A percentile compares a stretch with the other conserved stretches of the same genome.
Conservation (phyloP, 2,888 invertebrate genomes). For the Plagiodera versicolora region DNA sequence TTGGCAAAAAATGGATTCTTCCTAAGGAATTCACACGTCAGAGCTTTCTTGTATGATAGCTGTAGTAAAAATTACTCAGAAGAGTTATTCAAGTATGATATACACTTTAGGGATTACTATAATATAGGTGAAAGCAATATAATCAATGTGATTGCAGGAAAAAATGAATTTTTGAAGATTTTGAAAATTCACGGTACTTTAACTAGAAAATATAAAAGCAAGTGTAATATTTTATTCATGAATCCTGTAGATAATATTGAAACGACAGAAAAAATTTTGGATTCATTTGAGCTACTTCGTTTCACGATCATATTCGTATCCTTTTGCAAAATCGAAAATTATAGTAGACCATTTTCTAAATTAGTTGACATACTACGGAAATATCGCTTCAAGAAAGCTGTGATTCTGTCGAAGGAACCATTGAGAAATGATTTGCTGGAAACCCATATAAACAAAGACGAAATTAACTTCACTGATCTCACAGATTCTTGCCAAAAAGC, state of each 20-base stretch:
- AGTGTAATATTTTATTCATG: too few species aligned
- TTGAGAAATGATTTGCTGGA: background rate
- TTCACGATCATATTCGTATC: too few species aligned
- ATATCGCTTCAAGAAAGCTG: background rate
- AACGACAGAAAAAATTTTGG: too few species aligned
- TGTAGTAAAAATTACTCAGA: background rate
- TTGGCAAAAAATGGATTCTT: background rate
- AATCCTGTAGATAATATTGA: too few species aligned
- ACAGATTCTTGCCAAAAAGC: background rate
- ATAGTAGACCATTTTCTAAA: too few species aligned
- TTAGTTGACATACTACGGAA: too few species aligned
- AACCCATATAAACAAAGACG: background rate
- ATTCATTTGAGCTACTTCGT: too few species aligned
- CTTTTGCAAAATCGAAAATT: too few species aligned
- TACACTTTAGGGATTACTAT: background rate
- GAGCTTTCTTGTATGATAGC: background rate
- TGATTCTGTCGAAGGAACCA: background rate
- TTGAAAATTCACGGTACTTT: too few species aligned
- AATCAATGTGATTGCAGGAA: background rate
- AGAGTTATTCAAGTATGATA: background rate
- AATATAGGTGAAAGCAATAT: background rate
- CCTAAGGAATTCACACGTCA: background rate
- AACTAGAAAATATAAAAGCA: too few species aligned
- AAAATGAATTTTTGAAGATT: background rate
- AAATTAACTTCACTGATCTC: conserved; percentile 4